These are phyloP conservation scores for Hirtodrosophila alboralis DNA, from an alignment of 2,888 invertebrate species.

Conservation along the genomic window DNA sequence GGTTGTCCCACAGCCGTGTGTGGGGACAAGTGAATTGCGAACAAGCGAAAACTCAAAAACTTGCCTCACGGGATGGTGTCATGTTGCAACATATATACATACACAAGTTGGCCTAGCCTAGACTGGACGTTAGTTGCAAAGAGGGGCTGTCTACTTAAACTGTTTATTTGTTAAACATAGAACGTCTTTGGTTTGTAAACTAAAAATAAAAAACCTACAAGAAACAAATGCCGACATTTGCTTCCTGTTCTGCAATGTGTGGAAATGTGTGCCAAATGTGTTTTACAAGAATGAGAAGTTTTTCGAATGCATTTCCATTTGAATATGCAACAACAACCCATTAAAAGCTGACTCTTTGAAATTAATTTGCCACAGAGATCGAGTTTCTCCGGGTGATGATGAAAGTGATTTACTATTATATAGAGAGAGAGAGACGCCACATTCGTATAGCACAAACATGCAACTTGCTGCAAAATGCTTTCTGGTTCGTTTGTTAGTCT, in stretches of 20 bases:
- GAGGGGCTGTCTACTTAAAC: constrained; percentile 9
- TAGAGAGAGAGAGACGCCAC: too few relatives aligned
- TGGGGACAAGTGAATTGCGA: constrained; percentile 53
- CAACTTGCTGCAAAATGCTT: constrained; percentile 46
- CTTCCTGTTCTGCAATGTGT: constrained; percentile 66
- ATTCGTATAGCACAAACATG: constrained; percentile 27
- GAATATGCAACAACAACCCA: constrained; percentile 33
- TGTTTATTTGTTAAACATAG: constrained; percentile 25
- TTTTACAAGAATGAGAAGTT: constrained; percentile 25
- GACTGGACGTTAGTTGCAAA: constrained; percentile 2
- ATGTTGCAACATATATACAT: constrained; percentile 33
- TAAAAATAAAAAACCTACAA: constrained; percentile 38
- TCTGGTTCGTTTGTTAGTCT: constrained; percentile 30
- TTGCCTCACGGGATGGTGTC: constrained; percentile 37
- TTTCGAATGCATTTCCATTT: constrained; percentile 20
- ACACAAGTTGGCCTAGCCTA: constrained; percentile 1
- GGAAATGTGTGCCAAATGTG: constrained; percentile 68
- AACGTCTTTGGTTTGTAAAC: constrained; percentile 28
- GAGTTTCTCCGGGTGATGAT: constrained; percentile 60
- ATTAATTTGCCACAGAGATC: constrained; percentile 40
- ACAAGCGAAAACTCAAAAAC: constrained; percentile 25
- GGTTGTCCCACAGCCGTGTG: constrained; percentile 36
- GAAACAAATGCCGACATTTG: constrained; percentile 32
- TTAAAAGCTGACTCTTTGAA: constrained; percentile 39
- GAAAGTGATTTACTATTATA: constrained; percentile 75